Percentiles rank a stretch among this genome's conserved stretches.
These are phyloP conservation scores for Dendrocopos noguchii DNA, from an alignment of 2,113 vertebrate species.

Conservation along the genomic window DNA sequence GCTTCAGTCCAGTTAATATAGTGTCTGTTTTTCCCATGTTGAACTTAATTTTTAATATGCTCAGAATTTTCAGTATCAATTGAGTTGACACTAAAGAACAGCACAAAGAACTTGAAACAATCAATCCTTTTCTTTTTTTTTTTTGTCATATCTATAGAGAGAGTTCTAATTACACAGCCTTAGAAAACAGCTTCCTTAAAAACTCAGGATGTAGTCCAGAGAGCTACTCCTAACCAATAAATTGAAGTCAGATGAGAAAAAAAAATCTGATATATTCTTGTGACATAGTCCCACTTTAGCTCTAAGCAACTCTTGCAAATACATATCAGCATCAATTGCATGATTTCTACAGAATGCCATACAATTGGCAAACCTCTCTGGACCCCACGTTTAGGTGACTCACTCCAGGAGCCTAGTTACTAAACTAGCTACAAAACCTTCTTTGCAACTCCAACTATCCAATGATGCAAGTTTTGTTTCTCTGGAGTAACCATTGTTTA, in stretches of 20 bases:
- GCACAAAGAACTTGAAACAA: background rate
- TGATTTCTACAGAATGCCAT: background rate
- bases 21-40: background rate
- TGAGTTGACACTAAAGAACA: background rate
- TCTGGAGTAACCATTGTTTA: background rate
- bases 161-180: background rate
- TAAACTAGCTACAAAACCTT: too few relatives aligned
- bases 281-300: background rate
- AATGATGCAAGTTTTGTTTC: background rate
- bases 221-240: background rate
- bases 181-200: constrained; percentile 34
- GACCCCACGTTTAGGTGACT: background rate
- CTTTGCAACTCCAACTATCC: background rate
- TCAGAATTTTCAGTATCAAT: background rate
- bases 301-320: constrained; percentile 2
- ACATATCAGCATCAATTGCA: background rate
- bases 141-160: background rate
- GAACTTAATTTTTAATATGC: background rate
- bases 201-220: background rate
- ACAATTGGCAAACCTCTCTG: background rate
- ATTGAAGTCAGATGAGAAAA: background rate
- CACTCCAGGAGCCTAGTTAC: too few relatives aligned
- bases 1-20: background rate
- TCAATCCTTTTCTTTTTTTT: constrained; percentile 15
- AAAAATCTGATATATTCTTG: background rate